Evolutionary conservation across 2,113 vertebrate genomes (phyloP).

Genomic region (Scomber japonicus): DNA sequence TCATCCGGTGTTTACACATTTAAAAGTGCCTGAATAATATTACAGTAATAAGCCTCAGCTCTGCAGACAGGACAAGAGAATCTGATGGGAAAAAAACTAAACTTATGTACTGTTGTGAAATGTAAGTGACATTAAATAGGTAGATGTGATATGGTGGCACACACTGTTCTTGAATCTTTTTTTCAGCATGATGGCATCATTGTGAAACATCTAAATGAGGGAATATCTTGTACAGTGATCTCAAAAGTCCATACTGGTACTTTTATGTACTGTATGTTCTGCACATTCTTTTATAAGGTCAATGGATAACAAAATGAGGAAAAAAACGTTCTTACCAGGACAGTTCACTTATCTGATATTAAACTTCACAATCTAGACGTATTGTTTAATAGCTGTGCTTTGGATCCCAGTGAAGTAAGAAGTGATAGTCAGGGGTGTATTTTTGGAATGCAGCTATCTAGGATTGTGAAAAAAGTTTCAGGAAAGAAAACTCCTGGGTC

Average conservation of each 20-base stretch:
- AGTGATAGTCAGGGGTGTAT: not conserved
- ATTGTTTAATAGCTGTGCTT: not conserved
- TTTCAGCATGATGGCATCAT: not conserved
- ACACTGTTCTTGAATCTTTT: constrained; percentile 23
- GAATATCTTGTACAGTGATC: not conserved
- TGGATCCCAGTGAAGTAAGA: not conserved
- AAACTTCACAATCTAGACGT: not conserved
- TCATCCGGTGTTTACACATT: constrained; percentile 48
- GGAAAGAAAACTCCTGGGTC: not conserved
- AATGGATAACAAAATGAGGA: not conserved
- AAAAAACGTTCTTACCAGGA: not conserved
- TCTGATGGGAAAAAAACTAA: not conserved
- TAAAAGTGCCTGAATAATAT: constrained; percentile 33
- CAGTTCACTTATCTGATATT: not conserved
- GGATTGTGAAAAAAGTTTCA: not conserved
- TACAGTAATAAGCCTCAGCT: not conserved
- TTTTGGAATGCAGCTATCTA: not conserved
- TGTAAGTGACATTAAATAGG: not conserved
- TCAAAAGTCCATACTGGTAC: not conserved
- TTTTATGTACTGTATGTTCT: not conserved
- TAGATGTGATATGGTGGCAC: constrained; percentile 61
- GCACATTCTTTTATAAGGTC: constrained; percentile 6
- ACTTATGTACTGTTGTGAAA: not conserved
- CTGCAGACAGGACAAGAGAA: constrained; percentile 15
- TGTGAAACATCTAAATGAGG: not conserved